Conservation (phyloP, 2,113 vertebrate genomes). For the Taxidea taxus region DNA sequence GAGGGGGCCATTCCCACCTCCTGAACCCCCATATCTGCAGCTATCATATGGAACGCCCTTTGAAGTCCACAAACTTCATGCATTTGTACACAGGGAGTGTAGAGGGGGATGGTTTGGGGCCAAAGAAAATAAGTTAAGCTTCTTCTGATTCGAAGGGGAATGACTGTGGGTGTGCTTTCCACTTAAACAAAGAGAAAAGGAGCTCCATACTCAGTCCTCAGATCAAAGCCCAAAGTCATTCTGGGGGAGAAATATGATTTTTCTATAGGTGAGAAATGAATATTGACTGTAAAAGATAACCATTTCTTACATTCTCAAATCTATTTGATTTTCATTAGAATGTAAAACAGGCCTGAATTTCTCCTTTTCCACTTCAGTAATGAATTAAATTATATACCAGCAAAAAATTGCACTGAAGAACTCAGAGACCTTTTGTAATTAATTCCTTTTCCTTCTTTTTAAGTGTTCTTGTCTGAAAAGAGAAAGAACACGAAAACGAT, state of each 20-base stretch:
- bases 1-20: background rate
- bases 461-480: background rate
- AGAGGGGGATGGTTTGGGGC: background rate
- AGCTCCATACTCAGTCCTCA: background rate
- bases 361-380: background rate
- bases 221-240: background rate
- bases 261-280: constrained; percentile 10
- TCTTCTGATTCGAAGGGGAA: constrained; percentile 22
- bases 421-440: background rate
- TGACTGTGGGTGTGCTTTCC: background rate
- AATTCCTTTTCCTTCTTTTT: constrained; percentile 8
- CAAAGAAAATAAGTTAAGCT: constrained; percentile 19
- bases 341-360: background rate
- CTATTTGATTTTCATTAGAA: background rate
- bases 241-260: background rate
- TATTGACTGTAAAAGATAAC: constrained; percentile 5
- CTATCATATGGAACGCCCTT: background rate
- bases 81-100: background rate
- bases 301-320: background rate
- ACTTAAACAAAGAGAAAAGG: constrained; percentile 13
- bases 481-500: background rate
- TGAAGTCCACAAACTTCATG: constrained; percentile 43
- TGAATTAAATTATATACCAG: background rate
- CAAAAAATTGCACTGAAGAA: background rate
- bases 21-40: constrained; percentile 23